These are phyloP conservation scores for Conus ventricosus DNA, from an alignment of 1,140 invertebrate genomes.

Conservation along the genomic window DNA sequence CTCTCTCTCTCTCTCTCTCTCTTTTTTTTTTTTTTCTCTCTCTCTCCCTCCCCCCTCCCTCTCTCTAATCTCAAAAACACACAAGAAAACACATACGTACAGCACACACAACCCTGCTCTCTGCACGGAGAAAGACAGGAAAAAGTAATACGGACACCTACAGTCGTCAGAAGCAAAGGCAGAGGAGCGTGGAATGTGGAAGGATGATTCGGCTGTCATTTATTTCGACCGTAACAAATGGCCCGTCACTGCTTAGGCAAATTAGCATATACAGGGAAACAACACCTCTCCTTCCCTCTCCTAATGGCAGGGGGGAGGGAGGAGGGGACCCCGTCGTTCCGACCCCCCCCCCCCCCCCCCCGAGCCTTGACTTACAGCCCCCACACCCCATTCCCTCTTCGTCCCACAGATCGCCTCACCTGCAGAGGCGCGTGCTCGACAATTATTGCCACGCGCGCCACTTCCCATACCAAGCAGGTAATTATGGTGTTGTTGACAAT, in stretches of 20 bases:
- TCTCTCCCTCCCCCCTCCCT: too few relatives aligned
- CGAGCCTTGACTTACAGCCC: too few relatives aligned
- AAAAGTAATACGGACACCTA: background rate
- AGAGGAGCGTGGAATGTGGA: constrained; percentile 11
- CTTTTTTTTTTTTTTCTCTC: too few relatives aligned
- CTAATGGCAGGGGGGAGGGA: too few relatives aligned
- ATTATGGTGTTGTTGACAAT: background rate
- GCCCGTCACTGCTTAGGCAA: background rate
- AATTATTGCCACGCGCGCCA: too few relatives aligned
- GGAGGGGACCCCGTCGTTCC: too few relatives aligned
- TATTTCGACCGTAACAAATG: background rate
- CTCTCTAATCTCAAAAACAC: background rate
- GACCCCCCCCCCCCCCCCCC: too few relatives aligned
- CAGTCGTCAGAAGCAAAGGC: background rate
- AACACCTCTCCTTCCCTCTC: too few relatives aligned
- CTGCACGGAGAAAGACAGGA: too few relatives aligned
- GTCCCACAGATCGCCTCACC: too few relatives aligned
- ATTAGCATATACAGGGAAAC: constrained; percentile 7
- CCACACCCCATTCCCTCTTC: too few relatives aligned
- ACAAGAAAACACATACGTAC: background rate
- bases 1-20: background rate
- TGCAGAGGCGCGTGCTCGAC: too few relatives aligned
- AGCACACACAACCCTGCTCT: background rate
- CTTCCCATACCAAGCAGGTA: background rate
- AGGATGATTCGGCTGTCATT: constrained; percentile 18